phyloP scores from a whole-genome alignment of 1,140 invertebrate genomes.

The Ceratoteleas bidentatus region DNA sequence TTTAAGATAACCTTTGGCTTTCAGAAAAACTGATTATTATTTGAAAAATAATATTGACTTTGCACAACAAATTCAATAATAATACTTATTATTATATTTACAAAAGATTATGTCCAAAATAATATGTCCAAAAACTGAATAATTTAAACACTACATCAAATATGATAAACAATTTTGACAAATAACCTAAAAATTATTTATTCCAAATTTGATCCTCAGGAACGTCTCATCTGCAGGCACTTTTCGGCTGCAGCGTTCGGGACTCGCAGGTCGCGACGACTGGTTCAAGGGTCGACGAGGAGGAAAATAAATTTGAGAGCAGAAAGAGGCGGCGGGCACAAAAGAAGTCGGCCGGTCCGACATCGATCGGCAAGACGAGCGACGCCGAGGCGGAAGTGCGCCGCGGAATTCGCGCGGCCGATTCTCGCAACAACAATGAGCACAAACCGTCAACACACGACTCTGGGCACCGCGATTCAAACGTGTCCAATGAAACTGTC shows the following conservation, averaged over 20 bases:
- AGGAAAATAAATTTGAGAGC: conserved; percentile 30
- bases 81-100: no score
- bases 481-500: conserved; percentile 32
- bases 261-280: conserved; percentile 32
- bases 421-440: conserved; percentile 17
- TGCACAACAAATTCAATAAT: no score
- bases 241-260: conserved; percentile 38
- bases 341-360: conserved; percentile 11
- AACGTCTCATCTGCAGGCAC: conserved; percentile 45
- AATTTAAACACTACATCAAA: no score
- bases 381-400: conserved; percentile 4
- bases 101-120: no score
- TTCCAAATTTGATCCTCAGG: conserved; percentile 59
- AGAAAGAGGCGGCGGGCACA: conserved; percentile 12
- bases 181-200: no score
- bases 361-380: conserved; percentile 12
- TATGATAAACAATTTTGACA: no score
- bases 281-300: conserved; percentile 27
- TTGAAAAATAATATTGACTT: no score
- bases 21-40: no score
- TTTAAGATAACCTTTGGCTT: no score
- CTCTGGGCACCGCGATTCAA: conserved; percentile 24
- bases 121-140: no score
- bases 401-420: conserved; percentile 20
- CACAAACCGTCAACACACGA: conserved; percentile 24